Evolutionary conservation across 2,113 vertebrate genomes (phyloP), one percentile per base, ranked within the genome.

Genomic region (Okapia johnstoni): DNA sequence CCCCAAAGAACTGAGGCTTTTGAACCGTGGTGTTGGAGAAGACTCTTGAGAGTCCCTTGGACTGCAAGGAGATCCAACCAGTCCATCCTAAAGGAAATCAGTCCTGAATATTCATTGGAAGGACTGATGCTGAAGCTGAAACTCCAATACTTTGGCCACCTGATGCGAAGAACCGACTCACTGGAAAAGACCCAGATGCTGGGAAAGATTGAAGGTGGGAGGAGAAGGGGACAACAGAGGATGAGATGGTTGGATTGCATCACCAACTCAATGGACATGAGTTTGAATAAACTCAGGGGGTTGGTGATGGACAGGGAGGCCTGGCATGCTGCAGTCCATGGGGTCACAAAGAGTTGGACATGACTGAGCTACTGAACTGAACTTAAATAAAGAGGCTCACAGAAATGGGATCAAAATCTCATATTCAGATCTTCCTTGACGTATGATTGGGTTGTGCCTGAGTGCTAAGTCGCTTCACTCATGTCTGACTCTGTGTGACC

Each of bases 1-100:
- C 0, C 0, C 19, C 0, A 2, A 36, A 70, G n/a, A 70, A 36
- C 19, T 36, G 63, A 70, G 19, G 19, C 63, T 36, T 36, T 70
- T 36, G 63, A 70, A 70, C n/a, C 21, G 17, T 36, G 19, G 2
- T 70, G 9, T 36, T 70, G n/a, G 63, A 70, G 63, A 70, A 36
- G 63, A 36, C 19, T 36, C n/a, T 70, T 70, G n/a, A 36, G 63
- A 36, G 17, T 36, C n/a, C 10, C n/a, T 36, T 70, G 9, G n/a
- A 70, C 9, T 6, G 17, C 17, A 70, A 70, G 9, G n/a, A 70
- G 17, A 11, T 12, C 17, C 10, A 70, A 36, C 19, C 9, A 70
- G 19, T 36, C 63, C n/a, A 36, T 70, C n/a, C 63, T 21, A 70
- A 11, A 70, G n/a, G 63, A 36, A 36, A 70, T 70, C n/a, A 70